Evolutionary conservation across 2,888 invertebrate genomes (phyloP).

Genomic region (Eupithecia abbreviata): DNA sequence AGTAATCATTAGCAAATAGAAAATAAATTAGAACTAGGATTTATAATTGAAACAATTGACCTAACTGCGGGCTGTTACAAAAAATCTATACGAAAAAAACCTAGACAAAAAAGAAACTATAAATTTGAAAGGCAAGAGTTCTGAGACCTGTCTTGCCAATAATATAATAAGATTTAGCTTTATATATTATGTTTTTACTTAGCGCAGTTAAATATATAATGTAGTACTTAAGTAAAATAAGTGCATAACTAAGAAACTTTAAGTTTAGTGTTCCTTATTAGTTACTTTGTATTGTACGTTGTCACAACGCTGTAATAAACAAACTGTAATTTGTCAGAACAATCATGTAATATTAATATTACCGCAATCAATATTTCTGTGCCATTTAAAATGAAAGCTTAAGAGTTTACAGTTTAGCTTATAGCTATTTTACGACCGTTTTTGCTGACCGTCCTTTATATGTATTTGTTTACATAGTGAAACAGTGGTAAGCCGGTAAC

Average conservation of each 20-base stretch:
- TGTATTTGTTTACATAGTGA: constrained; percentile 56
- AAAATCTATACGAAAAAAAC: too few relatives aligned
- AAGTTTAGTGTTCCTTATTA: too few relatives aligned
- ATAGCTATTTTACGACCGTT: constrained; percentile 15
- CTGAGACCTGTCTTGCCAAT: too few relatives aligned
- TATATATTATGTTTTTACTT: too few relatives aligned
- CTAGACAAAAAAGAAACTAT: too few relatives aligned
- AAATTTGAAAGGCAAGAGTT: neutral
- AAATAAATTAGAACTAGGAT: too few relatives aligned
- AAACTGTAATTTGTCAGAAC: neutral
- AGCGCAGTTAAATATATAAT: neutral
- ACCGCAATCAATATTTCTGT: neutral
- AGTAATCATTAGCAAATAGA: too few relatives aligned
- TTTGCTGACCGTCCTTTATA: constrained; percentile 48
- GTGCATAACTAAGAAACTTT: neutral
- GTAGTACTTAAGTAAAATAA: too few relatives aligned
- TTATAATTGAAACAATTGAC: neutral
- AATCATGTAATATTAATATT: neutral
- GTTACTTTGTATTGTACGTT: neutral
- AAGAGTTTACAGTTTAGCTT: neutral
- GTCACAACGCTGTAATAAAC: neutral
- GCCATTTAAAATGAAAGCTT: neutral
- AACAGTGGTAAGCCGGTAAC: constrained; percentile 46
- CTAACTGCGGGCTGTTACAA: neutral
- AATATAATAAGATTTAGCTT: too few relatives aligned